These are phyloP conservation scores for Pocillopora grandis DNA, from an alignment of 92 coral and sea anemone species.

Conservation along the genomic window DNA sequence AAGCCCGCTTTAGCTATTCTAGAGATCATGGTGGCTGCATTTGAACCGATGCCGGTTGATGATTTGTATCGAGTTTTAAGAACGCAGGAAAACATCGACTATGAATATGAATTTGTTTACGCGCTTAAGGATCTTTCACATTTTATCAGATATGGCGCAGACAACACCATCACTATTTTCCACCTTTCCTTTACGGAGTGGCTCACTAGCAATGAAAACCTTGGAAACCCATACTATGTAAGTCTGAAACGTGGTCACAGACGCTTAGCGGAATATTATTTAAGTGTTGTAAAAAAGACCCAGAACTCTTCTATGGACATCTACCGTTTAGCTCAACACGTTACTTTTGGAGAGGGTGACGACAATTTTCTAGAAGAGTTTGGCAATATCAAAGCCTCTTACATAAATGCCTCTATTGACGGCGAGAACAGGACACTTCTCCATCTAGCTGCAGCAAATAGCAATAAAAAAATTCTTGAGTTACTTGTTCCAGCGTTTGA, in stretches of 20 bases:
- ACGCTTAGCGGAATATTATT: slow-evolving; percentile 47
- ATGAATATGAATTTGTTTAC: slow-evolving; percentile 51
- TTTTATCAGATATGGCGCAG: slow-evolving; percentile 46
- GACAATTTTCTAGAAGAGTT: slow-evolving; percentile 22
- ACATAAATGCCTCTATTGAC: slow-evolving; percentile 34
- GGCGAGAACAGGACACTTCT: slow-evolving; percentile 49
- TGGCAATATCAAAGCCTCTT: slow-evolving; percentile 28
- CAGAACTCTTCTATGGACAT: slow-evolving; percentile 33
- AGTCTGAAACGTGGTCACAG: slow-evolving; percentile 58
- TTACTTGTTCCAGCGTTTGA: slow-evolving; percentile 45
- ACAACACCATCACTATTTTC: slow-evolving; percentile 48
- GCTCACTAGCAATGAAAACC: slow-evolving; percentile 56
- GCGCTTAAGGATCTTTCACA: slow-evolving; percentile 41
- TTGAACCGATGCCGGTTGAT: slow-evolving; percentile 37
- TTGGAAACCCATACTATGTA: slow-evolving; percentile 52
- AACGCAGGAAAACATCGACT: slow-evolving; percentile 38
- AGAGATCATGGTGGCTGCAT: slow-evolving; percentile 69
- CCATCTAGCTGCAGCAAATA: slow-evolving; percentile 58
- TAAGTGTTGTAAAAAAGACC: not conserved
- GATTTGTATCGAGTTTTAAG: slow-evolving; percentile 41
- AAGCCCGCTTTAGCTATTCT: slow-evolving; percentile 46
- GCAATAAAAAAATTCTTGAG: slow-evolving; percentile 30
- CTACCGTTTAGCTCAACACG: slow-evolving; percentile 58
- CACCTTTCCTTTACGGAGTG: slow-evolving; percentile 71
- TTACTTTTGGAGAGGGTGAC: slow-evolving; percentile 36